A percentile compares a stretch with the other conserved stretches of the same genome.
These are phyloP conservation scores for Pteropus alecto DNA, from an alignment of 2,113 vertebrate species.

Conservation along the genomic window DNA sequence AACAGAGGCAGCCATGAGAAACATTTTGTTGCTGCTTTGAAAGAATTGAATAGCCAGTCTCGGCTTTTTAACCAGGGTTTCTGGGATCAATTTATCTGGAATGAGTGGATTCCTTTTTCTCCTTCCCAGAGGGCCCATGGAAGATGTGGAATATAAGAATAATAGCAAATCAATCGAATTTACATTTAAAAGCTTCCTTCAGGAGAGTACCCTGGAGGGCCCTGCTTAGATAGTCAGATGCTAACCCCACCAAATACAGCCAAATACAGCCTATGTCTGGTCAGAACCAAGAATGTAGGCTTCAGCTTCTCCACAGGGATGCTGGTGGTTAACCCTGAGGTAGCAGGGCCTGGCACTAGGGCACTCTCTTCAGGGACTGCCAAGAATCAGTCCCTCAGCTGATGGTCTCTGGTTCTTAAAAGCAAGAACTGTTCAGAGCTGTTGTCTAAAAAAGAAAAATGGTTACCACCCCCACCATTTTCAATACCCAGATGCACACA, in stretches of 20 bases:
- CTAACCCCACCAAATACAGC: neutral
- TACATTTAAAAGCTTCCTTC: slow-evolving; percentile 74
- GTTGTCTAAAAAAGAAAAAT: neutral
- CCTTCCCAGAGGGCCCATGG: slow-evolving; percentile 67
- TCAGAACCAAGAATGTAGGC: slow-evolving; percentile 28
- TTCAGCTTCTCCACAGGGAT: slow-evolving; percentile 31
- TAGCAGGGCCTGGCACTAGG: neutral
- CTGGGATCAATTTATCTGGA: slow-evolving; percentile 60
- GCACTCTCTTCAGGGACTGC: neutral
- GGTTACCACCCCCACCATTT: neutral
- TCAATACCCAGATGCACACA: neutral
- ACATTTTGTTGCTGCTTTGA: slow-evolving; percentile 51
- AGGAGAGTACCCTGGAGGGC: slow-evolving; percentile 42
- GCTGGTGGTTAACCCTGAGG: neutral
- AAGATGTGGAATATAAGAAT: slow-evolving; percentile 71
- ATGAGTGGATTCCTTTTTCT: slow-evolving; percentile 65
- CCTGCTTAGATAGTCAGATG: slow-evolving; percentile 69
- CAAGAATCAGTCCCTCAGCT: neutral
- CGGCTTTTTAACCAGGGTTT: slow-evolving; percentile 37
- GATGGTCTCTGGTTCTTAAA: slow-evolving; percentile 3
- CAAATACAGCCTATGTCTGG: neutral
- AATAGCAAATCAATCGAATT: slow-evolving; percentile 79
- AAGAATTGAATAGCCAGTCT: slow-evolving; percentile 53
- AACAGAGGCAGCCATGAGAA: slow-evolving; percentile 44
- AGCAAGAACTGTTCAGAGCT: neutral